phyloP scores from a whole-genome alignment of 2,888 invertebrate species.

The Eueremaeus valkanovi region DNA sequence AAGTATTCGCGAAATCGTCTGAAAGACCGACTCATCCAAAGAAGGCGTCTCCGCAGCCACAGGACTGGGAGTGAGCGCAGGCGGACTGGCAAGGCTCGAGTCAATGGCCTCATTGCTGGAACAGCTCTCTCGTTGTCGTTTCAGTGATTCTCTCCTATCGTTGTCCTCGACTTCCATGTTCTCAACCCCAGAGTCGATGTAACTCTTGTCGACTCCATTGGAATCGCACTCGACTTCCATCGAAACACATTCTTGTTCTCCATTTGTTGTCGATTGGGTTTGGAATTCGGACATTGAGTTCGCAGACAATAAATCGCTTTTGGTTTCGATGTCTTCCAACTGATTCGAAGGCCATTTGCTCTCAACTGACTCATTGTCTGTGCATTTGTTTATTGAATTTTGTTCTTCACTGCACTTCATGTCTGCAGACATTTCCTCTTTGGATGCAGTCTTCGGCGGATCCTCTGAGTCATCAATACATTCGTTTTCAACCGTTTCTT shows the following conservation, averaged over 20 bases:
- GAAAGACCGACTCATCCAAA: slow-evolving; percentile 2
- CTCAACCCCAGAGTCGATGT: slow-evolving; percentile 69
- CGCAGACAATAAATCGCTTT: background rate
- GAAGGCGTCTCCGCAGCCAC: slow-evolving; percentile 10
- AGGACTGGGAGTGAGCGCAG: background rate
- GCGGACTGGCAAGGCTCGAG: background rate
- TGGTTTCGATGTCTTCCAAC: background rate
- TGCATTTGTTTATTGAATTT: slow-evolving; percentile 13
- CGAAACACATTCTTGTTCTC: background rate
- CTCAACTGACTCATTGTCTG: slow-evolving; percentile 42
- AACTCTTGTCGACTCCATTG: slow-evolving; percentile 51
- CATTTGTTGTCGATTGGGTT: background rate
- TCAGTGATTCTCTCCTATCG: slow-evolving; percentile 50
- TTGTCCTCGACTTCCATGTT: slow-evolving; percentile 66
- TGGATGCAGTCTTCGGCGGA: background rate
- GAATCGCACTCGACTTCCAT: slow-evolving; percentile 13
- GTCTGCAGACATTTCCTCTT: background rate
- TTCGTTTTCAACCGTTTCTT: no score
- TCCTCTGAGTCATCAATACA: no score
- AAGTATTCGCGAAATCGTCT: slow-evolving; percentile 36
- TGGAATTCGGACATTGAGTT: background rate
- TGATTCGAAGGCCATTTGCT: background rate
- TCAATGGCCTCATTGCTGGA: slow-evolving; percentile 16
- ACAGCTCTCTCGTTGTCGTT: slow-evolving; percentile 52
- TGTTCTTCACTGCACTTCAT: slow-evolving; percentile 6